Conservation (phyloP, 1,140 invertebrate species). For the Macrobrachium nipponense region DNA sequence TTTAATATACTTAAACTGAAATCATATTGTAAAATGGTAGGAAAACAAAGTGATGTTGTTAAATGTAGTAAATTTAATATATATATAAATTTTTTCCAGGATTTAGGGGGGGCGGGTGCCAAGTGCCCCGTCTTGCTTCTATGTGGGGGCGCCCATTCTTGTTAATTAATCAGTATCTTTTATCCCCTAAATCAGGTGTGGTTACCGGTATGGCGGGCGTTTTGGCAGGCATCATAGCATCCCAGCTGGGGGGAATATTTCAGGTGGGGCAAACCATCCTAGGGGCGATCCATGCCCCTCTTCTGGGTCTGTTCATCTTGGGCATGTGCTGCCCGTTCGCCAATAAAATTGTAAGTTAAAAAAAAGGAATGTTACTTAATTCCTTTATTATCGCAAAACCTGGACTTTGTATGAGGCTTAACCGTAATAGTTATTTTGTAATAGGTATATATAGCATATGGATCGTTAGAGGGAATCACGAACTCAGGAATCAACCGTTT, state of each 20-base stretch:
- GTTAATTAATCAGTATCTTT: too few species aligned
- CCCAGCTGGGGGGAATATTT: conserved; percentile 65
- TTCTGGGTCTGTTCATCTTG: conserved; percentile 69
- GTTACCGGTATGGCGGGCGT: conserved; percentile 64
- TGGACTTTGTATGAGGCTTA: neutral
- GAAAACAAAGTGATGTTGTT: too few species aligned
- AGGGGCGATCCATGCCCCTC: conserved; percentile 69
- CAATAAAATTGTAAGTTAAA: conserved; percentile 65
- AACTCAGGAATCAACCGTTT: neutral
- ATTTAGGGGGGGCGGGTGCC: too few species aligned
- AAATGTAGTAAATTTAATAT: too few species aligned
- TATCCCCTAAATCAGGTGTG: conserved; percentile 41
- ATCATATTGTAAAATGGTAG: too few species aligned
- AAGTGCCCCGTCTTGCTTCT: too few species aligned
- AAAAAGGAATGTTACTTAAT: neutral
- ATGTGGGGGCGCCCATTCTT: too few species aligned
- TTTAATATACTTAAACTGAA: too few species aligned
- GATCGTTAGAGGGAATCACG: neutral
- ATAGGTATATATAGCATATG: too few species aligned
- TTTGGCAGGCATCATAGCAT: conserved; percentile 62
- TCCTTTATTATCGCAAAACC: too few species aligned
- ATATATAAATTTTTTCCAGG: too few species aligned
- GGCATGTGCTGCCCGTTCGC: conserved; percentile 70
- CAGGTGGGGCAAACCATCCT: conserved; percentile 69
- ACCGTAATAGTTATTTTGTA: neutral